phyloP scores from a whole-genome alignment of 2,888 invertebrate species.

The Nephrotoma flavescens region DNA sequence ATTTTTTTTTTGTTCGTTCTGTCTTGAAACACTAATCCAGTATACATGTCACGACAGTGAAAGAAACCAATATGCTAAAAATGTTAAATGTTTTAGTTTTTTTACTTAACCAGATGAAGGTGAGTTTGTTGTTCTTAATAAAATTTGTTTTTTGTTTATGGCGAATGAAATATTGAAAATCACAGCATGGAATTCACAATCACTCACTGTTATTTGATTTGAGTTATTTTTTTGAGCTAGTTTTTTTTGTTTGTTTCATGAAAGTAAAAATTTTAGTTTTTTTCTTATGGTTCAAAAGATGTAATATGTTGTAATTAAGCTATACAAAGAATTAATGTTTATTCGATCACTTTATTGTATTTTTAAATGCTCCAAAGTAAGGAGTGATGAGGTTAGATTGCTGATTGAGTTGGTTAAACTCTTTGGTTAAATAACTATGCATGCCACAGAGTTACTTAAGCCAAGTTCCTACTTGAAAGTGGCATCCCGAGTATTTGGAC shows the following conservation, averaged over 20 bases:
- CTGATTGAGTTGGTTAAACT: background rate
- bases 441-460: no score
- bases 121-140: background rate
- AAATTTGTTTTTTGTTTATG: background rate
- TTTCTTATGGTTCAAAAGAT: background rate
- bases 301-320: background rate
- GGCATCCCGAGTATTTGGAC: no score
- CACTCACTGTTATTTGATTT: background rate
- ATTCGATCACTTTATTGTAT: background rate
- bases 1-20: background rate
- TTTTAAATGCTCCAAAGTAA: background rate
- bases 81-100: background rate
- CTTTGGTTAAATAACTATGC: no score
- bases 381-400: background rate
- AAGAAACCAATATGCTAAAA: background rate
- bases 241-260: background rate
- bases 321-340: background rate
- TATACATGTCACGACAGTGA: background rate
- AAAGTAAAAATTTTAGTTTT: background rate
- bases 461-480: no score
- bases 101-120: background rate
- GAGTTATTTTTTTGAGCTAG: background rate
- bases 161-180: constrained; percentile 3
- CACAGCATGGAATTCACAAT: constrained; percentile 3
- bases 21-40: background rate